Conservation (phyloP, 2,888 invertebrate genomes). For the Cloeon dipterum region DNA sequence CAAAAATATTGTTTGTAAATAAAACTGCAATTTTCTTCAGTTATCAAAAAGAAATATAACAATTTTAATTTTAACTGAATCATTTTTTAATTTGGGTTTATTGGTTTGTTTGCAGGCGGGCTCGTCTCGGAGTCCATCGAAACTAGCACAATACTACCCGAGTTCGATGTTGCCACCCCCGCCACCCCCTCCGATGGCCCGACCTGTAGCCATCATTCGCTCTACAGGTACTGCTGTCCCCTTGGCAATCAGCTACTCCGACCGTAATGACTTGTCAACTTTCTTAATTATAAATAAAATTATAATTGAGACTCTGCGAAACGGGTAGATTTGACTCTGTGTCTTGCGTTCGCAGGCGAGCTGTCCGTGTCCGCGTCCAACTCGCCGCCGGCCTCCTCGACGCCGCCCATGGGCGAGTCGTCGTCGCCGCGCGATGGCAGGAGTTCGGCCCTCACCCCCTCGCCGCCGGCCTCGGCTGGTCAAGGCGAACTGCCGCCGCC, state of each 20-base stretch:
- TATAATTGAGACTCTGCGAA: neutral
- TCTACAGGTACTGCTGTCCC: constrained; percentile 41
- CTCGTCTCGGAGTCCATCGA: constrained; percentile 27
- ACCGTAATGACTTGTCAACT: neutral
- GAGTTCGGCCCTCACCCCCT: constrained; percentile 12
- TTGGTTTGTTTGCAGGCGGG: constrained; percentile 20
- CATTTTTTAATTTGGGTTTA: too few species aligned
- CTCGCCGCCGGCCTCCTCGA: constrained; percentile 36
- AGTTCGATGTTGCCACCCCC: constrained; percentile 89
- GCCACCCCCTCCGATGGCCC: constrained; percentile 85
- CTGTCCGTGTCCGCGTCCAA: constrained; percentile 31
- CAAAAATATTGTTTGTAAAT: neutral
- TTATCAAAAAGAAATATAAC: too few species aligned
- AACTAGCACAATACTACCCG: constrained; percentile 59
- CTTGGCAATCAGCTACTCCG: constrained; percentile 1
- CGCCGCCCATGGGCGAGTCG: constrained; percentile 24
- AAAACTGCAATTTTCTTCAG: too few species aligned
- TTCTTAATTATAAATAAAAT: neutral
- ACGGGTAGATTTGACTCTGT: neutral
- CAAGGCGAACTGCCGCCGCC: constrained; percentile 8
- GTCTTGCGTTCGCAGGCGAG: constrained; percentile 18
- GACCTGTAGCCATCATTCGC: constrained; percentile 87
- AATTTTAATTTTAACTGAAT: too few species aligned
- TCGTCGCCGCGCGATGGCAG: constrained; percentile 15
- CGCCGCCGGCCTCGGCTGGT: constrained; percentile 14